These are phyloP conservation scores for Macrophya annulata DNA, from an alignment of 2,888 invertebrate species.

Conservation along the genomic window DNA sequence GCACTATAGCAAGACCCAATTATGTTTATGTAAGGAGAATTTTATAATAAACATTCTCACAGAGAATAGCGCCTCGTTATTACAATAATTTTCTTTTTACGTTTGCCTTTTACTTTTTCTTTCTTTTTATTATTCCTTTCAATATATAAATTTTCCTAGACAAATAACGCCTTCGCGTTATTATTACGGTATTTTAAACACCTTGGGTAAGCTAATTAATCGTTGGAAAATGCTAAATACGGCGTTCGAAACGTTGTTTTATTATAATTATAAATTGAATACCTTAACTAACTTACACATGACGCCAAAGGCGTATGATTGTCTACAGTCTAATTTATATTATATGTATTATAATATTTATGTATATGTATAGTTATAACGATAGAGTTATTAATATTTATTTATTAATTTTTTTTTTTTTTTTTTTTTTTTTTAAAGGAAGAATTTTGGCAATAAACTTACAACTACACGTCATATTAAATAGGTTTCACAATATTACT, in stretches of 20 bases:
- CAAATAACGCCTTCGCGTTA: background rate
- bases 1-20: conserved; percentile 40
- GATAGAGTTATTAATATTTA: conserved; percentile 45
- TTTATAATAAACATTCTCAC: conserved; percentile 27
- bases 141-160: conserved; percentile 12
- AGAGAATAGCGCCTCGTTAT: conserved; percentile 20
- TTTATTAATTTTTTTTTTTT: conserved; percentile 60
- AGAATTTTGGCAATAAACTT: conserved; percentile 57
- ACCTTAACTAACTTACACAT: conserved; percentile 36
- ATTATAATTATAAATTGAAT: conserved; percentile 17
- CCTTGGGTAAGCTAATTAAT: conserved; percentile 23
- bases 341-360: conserved; percentile 28
- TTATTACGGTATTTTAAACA: background rate
- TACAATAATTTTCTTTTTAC: background rate
- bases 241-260: conserved; percentile 21
- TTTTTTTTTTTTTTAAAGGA: conserved; percentile 43
- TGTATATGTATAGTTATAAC: conserved; percentile 51
- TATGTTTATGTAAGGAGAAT: conserved; percentile 14
- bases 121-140: background rate
- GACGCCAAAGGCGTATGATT: conserved; percentile 44
- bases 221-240: conserved; percentile 19
- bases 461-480: conserved; percentile 31
- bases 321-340: conserved; percentile 45
- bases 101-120: background rate
- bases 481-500: conserved; percentile 40